These are phyloP conservation scores for Charaxes varanes DNA, from an alignment of 1,140 invertebrate species.

Conservation along the genomic window DNA sequence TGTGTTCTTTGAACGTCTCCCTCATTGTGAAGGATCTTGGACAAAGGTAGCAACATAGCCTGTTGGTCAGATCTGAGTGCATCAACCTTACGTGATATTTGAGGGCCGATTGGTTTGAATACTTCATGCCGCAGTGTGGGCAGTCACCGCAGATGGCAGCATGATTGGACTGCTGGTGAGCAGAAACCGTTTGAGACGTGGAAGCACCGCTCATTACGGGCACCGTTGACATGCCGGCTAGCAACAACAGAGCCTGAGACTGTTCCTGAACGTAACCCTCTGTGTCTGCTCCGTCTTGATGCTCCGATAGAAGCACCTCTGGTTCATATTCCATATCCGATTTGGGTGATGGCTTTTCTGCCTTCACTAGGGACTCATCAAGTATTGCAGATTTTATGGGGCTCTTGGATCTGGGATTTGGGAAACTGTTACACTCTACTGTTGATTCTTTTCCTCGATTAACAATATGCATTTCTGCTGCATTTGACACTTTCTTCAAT, in stretches of 20 bases:
- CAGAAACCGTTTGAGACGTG: slow-evolving; percentile 43
- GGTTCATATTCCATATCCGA: slow-evolving; percentile 68
- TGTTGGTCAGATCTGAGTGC: slow-evolving; percentile 79
- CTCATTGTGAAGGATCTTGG: slow-evolving; percentile 78
- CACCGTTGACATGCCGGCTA: slow-evolving; percentile 58
- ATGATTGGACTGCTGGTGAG: slow-evolving; percentile 69
- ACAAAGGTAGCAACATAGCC: slow-evolving; percentile 79
- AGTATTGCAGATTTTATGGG: slow-evolving; percentile 35
- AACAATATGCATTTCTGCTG: slow-evolving; percentile 33
- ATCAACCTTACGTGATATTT: slow-evolving; percentile 82
- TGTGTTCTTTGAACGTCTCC: slow-evolving; percentile 79
- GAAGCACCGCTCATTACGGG: slow-evolving; percentile 46
- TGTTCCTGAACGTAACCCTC: slow-evolving; percentile 51
- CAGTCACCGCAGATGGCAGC: slow-evolving; percentile 78
- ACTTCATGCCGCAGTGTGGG: slow-evolving; percentile 79
- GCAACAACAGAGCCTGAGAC: slow-evolving; percentile 51
- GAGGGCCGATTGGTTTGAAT: slow-evolving; percentile 79
- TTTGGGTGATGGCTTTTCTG: slow-evolving; percentile 63
- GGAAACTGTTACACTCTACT: slow-evolving; percentile 32
- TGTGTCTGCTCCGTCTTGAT: slow-evolving; percentile 50
- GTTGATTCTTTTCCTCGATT: slow-evolving; percentile 42
- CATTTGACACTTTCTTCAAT: slow-evolving; percentile 43
- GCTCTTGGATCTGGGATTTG: slow-evolving; percentile 42
- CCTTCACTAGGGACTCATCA: slow-evolving; percentile 56
- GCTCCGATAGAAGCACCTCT: slow-evolving; percentile 65